A percentile compares a stretch with the other conserved stretches of the same genome.
These are phyloP conservation scores for Hyla sarda DNA, from an alignment of 2,113 vertebrate genomes.

Conservation along the genomic window DNA sequence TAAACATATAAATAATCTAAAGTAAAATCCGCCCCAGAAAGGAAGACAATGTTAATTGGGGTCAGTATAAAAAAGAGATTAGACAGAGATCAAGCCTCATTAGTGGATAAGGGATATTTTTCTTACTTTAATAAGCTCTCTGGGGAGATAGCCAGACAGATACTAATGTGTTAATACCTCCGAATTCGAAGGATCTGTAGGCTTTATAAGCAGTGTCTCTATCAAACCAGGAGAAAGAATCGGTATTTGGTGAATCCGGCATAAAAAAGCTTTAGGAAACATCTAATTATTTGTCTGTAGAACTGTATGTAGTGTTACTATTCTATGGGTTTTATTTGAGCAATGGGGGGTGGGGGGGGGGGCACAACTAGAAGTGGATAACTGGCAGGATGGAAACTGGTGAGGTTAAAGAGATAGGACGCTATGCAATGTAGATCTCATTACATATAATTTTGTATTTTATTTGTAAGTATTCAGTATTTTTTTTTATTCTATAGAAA, in stretches of 20 bases:
- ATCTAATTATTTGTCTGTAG: not conserved
- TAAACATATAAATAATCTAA: slow-evolving; percentile 26
- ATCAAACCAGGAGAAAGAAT: slow-evolving; percentile 2
- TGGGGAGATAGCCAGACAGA: slow-evolving; percentile 55
- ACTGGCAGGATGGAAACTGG: not conserved
- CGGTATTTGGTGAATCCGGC: not conserved
- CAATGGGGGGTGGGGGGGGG: not conserved
- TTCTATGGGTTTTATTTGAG: not conserved
- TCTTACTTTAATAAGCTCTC: slow-evolving; percentile 57
- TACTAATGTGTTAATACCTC: slow-evolving; percentile 59
- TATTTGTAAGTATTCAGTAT: too few species aligned
- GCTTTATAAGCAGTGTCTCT: slow-evolving; percentile 40
- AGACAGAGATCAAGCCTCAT: slow-evolving; percentile 60
- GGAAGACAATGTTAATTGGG: slow-evolving; percentile 55
- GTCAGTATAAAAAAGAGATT: slow-evolving; percentile 56
- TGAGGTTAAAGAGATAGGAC: not conserved
- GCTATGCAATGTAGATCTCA: too few species aligned
- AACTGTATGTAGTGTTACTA: not conserved
- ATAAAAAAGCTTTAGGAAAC: not conserved
- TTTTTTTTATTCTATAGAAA: not conserved
- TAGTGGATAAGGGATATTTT: slow-evolving; percentile 58
- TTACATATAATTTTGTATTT: too few species aligned
- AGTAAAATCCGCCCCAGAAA: slow-evolving; percentile 24
- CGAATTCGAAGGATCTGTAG: slow-evolving; percentile 44
- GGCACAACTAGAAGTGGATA: not conserved